Evolutionary conservation across 2,888 invertebrate species (phyloP), one percentile per base, ranked within the genome.

Genomic region (Doris montereyensis): DNA sequence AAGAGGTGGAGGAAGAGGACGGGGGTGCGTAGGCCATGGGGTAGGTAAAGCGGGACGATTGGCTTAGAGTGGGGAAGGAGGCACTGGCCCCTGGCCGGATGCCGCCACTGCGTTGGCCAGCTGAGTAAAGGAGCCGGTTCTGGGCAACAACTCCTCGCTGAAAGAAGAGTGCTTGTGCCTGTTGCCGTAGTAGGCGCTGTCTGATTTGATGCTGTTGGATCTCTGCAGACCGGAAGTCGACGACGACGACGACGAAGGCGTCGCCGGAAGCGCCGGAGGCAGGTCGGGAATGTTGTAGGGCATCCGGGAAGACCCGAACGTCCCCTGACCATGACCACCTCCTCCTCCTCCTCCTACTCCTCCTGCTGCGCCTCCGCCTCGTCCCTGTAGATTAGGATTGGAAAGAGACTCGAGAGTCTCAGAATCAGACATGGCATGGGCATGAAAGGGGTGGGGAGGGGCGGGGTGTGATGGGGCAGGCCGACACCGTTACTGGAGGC

Each of bases 131-230:
- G 88, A 88, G 78, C 85, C 87, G 67, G 88, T 87, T 75, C 87
- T 83, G 58, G 85, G 75, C 26, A 73, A 62, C 21, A 84, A 82
- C 32, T 88, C 86, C 65, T 86, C 86, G 24, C 83, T 84, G 65
- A 85, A 76, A 41, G 82, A 78, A 65, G 82, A 83, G 73, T 84
- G 81, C 34, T 87, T 86, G 65, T 82, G 83, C 81, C 96, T 96
- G 52, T 82, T 84, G 82, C 96, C 96, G 52, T 97, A 97, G 91
- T 97, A 97, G 91, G 97, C 93, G 92, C 97, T 97, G 92, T 97
- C 97, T 10, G 97, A 97, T 92, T 87, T 87, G 83, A 89, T 88
- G 81, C 90, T 90, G 83, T 88, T 88, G 57, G 90, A 90, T 5
- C 90, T 84, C 32, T 88, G 87, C 24, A 90, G 83, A 41, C 77